Percentiles rank a stretch among this genome's conserved stretches.
phyloP scores from a whole-genome alignment of 1,140 invertebrate genomes.

The Drosophila oshimai region DNA sequence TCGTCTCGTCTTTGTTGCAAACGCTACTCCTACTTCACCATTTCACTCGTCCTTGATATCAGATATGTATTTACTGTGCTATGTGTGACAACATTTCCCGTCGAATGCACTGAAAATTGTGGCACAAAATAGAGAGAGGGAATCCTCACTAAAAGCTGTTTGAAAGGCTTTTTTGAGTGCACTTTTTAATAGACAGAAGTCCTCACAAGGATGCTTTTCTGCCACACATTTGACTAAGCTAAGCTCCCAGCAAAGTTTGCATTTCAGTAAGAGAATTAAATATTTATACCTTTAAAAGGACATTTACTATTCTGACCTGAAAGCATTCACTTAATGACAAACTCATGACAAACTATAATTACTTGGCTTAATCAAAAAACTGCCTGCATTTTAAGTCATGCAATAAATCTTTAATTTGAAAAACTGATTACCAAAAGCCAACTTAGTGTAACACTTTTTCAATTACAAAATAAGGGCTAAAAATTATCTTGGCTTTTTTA shows the following conservation, averaged over 20 bases:
- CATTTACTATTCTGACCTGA: background rate
- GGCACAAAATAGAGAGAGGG: background rate
- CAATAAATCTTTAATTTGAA: no score
- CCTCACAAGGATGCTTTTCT: background rate
- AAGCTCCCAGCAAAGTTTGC: no score
- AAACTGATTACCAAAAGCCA: no score
- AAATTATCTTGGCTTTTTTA: no score
- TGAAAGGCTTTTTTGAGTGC: constrained; percentile 33
- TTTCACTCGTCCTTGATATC: constrained; percentile 1
- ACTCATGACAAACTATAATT: background rate
- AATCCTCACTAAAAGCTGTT: constrained; percentile 18
- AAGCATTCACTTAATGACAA: background rate
- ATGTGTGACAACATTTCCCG: constrained; percentile 27
- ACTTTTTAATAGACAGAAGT: constrained; percentile 19
- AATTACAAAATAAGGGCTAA: background rate
- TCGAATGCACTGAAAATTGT: constrained; percentile 38
- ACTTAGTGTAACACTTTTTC: background rate
- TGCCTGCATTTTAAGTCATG: no score
- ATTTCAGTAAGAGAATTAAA: background rate
- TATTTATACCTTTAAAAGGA: background rate
- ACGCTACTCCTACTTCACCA: background rate
- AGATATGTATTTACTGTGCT: no score
- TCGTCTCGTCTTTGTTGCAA: background rate
- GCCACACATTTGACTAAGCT: no score
- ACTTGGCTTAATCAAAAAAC: constrained; percentile 8